Conservation (phyloP, 1,140 invertebrate species). For the Drosophila asahinai region DNA sequence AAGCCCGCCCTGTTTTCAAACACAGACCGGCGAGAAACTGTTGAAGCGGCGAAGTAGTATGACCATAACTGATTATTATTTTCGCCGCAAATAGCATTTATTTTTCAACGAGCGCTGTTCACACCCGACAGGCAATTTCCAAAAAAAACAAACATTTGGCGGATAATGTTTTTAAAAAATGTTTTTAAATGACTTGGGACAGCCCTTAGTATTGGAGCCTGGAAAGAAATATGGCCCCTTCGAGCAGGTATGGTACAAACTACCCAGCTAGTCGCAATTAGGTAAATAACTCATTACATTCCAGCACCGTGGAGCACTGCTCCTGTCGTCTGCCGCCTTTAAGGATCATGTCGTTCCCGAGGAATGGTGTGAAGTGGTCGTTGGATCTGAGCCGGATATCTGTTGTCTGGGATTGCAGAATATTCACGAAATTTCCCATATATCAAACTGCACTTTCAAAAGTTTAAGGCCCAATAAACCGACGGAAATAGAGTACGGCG, state of each 20-base stretch:
- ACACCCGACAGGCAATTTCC: not conserved
- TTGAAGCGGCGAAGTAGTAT: not conserved
- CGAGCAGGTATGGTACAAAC: slow-evolving; percentile 28
- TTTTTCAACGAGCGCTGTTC: not conserved
- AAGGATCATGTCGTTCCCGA: slow-evolving; percentile 18
- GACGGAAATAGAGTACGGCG: slow-evolving; percentile 1
- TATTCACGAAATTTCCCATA: not conserved
- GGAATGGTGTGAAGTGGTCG: slow-evolving; percentile 33
- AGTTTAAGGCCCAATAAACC: slow-evolving; percentile 20
- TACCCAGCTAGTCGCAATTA: too few relatives aligned
- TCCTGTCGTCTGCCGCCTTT: slow-evolving; percentile 58
- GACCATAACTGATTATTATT: not conserved
- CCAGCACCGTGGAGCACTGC: slow-evolving; percentile 55
- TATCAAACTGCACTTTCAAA: slow-evolving; percentile 1
- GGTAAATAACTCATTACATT: too few relatives aligned
- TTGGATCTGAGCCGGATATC: slow-evolving; percentile 45
- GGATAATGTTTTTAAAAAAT: slow-evolving; percentile 71
- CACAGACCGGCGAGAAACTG: not conserved
- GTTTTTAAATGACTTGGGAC: slow-evolving; percentile 67
- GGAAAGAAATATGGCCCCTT: slow-evolving; percentile 25
- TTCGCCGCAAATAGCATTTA: not conserved
- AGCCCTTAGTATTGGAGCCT: slow-evolving; percentile 50
- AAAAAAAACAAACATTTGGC: not conserved
- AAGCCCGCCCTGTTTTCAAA: not conserved
- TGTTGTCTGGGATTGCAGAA: not conserved